Evolutionary conservation across 2,888 invertebrate genomes (phyloP), one percentile per base, ranked within the genome.

Genomic region (Phengaris alcon): DNA sequence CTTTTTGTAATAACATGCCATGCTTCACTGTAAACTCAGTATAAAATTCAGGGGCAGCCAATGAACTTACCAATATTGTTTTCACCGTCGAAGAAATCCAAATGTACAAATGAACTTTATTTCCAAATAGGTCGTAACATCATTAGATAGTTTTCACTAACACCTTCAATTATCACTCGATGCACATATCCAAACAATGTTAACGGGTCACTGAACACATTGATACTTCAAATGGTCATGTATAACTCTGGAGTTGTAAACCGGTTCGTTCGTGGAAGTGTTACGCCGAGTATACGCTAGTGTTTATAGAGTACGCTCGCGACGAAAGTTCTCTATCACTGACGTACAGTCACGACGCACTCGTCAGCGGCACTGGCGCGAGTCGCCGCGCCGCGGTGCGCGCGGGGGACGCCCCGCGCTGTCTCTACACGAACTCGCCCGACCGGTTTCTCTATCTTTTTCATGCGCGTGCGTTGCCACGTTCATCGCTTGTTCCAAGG

Each of bases 401-500:
- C 86, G 80, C 76, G 78, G 76, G 79, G 80, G 83, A 83, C 85
- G 85, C 84, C 84, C 88, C 85, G 85, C 87, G 88, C 87, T 87
- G 80, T 82, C 81, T 79, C 82, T 86, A 82, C 83, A 83, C 85
- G 84, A 88, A 90, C 90, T 88, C 83, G 89, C 86, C 83, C 84
- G 87, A 88, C 90, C 84, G 86, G 89, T 88, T 89, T 86, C 84
- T 84, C 85, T 88, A 85, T 87, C 85, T 85, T 85, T 83, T 82
- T 86, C 84, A 83, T 91, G 92, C 91, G 92, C 90, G 87, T 88
- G 90, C 92, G 90, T 84, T 90, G 90, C 90, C 88, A 88, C 88
- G 88, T 88, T 88, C 85, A 82, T 84, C 83, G 83, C 83, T 83
- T 82, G 84, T 84, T 84, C 86, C 85, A 82, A 80, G 79, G 83